Conservation (phyloP, 2,888 invertebrate genomes). For the Acanthococcus lagerstroemiae region DNA sequence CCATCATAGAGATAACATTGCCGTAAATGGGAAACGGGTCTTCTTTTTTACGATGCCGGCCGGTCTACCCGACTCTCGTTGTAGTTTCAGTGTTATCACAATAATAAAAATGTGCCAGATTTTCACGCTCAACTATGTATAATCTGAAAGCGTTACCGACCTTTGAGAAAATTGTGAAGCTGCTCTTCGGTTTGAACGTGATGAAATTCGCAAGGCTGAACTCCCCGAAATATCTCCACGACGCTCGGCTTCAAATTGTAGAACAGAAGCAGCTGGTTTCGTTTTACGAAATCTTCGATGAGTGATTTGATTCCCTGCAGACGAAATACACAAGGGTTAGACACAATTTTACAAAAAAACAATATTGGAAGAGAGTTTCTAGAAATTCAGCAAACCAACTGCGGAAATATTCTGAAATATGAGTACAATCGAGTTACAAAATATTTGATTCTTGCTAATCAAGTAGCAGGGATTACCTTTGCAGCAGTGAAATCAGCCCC, state of each 20-base stretch:
- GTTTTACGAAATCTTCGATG: conserved; percentile 49
- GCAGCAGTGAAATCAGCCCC: conserved; percentile 58
- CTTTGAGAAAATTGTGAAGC: conserved; percentile 48
- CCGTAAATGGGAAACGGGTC: too few relatives aligned
- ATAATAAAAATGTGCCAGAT: too few relatives aligned
- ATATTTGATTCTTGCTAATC: not conserved
- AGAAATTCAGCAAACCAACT: too few relatives aligned
- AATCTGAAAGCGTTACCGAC: too few relatives aligned
- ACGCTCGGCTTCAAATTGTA: conserved; percentile 51
- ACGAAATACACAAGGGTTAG: not conserved
- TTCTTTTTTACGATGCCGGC: too few relatives aligned
- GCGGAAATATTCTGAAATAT: too few relatives aligned
- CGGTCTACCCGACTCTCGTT: too few relatives aligned
- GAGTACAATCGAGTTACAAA: too few relatives aligned
- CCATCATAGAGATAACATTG: too few relatives aligned
- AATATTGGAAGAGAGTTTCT: too few relatives aligned
- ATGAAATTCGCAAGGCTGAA: conserved; percentile 48
- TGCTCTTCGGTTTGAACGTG: conserved; percentile 48
- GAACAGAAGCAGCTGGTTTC: conserved; percentile 50
- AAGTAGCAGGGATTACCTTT: conserved; percentile 46
- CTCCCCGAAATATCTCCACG: conserved; percentile 49
- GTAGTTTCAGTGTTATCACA: too few relatives aligned
- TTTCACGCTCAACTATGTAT: too few relatives aligned
- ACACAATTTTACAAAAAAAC: not conserved
- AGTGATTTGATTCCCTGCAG: conserved; percentile 53